Conservation (phyloP, 1,140 invertebrate genomes). For the Nymphalis io region DNA sequence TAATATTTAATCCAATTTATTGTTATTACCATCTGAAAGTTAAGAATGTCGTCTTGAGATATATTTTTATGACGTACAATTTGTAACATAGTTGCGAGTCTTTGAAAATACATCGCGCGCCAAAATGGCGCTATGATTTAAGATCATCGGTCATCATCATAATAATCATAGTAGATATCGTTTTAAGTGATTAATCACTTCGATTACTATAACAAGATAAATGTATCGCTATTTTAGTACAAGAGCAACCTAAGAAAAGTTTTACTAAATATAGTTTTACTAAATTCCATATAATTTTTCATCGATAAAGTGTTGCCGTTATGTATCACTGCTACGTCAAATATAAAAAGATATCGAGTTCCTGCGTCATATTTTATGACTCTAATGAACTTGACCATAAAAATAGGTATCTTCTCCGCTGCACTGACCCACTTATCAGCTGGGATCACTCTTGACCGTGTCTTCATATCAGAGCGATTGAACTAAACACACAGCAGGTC, state of each 20-base stretch:
- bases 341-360: slow-evolving; percentile 16
- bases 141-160: slow-evolving; percentile 36
- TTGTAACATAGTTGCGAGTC: slow-evolving; percentile 37
- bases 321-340: slow-evolving; percentile 14
- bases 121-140: slow-evolving; percentile 32
- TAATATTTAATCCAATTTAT: slow-evolving; percentile 34
- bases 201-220: background rate
- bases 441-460: slow-evolving; percentile 57
- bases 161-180: background rate
- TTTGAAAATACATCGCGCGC: slow-evolving; percentile 20
- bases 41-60: slow-evolving; percentile 32
- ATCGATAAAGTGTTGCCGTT: background rate
- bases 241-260: no score
- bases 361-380: slow-evolving; percentile 36
- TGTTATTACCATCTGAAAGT: slow-evolving; percentile 31
- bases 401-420: slow-evolving; percentile 53
- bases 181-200: slow-evolving; percentile 5
- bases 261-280: background rate
- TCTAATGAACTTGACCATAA: slow-evolving; percentile 72
- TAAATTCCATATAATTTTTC: background rate
- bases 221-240: background rate
- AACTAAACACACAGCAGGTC: slow-evolving; percentile 60
- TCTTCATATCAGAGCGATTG: slow-evolving; percentile 54
- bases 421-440: slow-evolving; percentile 73
- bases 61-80: slow-evolving; percentile 36